Percentiles rank a stretch among this genome's conserved stretches.
Conservation (phyloP, 2,888 invertebrate species). For the Oxytorus armatus region DNA sequence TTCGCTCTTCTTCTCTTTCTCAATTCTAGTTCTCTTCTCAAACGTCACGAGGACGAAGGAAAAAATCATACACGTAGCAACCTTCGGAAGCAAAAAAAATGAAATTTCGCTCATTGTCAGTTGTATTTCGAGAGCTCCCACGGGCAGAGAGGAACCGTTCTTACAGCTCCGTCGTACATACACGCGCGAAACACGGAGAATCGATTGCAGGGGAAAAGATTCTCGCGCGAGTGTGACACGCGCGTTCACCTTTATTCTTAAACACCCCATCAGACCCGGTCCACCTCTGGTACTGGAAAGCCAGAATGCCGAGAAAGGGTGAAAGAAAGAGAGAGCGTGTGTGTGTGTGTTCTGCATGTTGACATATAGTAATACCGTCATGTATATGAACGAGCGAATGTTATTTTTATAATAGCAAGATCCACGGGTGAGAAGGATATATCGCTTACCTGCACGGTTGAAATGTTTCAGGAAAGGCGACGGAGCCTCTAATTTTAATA, state of each 20-base stretch:
- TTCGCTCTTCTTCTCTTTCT: not conserved
- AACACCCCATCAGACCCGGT: slow-evolving; percentile 30
- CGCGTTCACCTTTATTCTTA: slow-evolving; percentile 53
- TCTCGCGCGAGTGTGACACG: slow-evolving; percentile 52
- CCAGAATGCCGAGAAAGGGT: not conserved
- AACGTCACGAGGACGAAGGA: not conserved
- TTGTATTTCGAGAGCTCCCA: not conserved
- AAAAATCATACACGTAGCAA: not conserved
- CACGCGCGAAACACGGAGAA: slow-evolving; percentile 20
- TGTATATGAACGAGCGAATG: slow-evolving; percentile 29
- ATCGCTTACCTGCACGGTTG: slow-evolving; percentile 68
- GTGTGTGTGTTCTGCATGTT: slow-evolving; percentile 28
- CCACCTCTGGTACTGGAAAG: slow-evolving; percentile 33
- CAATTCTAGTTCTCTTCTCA: not conserved
- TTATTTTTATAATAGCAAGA: slow-evolving; percentile 56
- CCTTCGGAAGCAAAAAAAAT: not conserved
- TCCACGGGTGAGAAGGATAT: slow-evolving; percentile 23
- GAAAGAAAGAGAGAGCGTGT: slow-evolving; percentile 12
- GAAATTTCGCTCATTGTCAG: not conserved
- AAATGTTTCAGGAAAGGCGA: slow-evolving; percentile 80
- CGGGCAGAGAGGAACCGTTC: slow-evolving; percentile 22
- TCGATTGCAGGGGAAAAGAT: slow-evolving; percentile 45
- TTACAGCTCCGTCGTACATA: slow-evolving; percentile 16
- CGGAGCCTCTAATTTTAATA: slow-evolving; percentile 83
- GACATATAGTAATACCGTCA: slow-evolving; percentile 24